Conservation (phyloP, 2,113 vertebrate genomes). For the Copsychus sechellarum region DNA sequence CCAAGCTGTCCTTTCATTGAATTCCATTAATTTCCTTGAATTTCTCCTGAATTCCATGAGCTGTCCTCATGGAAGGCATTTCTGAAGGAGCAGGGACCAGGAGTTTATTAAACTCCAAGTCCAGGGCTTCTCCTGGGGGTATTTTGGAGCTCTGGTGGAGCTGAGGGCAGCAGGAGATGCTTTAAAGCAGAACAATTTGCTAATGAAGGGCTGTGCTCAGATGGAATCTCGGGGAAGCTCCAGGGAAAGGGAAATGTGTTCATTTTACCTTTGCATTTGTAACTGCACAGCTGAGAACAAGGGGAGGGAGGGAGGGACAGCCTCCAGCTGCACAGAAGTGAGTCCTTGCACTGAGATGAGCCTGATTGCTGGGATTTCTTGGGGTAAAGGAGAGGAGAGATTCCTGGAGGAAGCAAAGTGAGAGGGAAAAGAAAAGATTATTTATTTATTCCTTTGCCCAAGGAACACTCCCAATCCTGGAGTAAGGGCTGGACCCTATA, state of each 20-base stretch:
- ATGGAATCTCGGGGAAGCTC: background rate
- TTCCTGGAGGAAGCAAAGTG: background rate
- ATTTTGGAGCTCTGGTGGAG: fast-evolving
- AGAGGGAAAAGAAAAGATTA: background rate
- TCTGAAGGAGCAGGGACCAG: fast-evolving
- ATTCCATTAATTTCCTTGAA: no score
- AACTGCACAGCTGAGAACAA: background rate
- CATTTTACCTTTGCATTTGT: background rate
- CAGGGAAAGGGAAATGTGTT: background rate
- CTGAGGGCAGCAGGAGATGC: background rate
- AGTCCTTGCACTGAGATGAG: background rate
- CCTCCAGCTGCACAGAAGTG: fast-evolving
- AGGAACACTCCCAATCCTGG: no score
- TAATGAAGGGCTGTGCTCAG: background rate
- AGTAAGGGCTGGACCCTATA: background rate
- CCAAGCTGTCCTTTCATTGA: background rate
- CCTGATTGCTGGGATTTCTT: background rate
- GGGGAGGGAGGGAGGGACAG: background rate
- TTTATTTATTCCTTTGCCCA: background rate
- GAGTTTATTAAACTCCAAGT: fast-evolving
- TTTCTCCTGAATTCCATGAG: no score
- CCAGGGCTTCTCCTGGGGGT: background rate
- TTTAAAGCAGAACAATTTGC: background rate
- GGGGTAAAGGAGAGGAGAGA: background rate
- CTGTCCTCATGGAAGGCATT: fast-evolving